Percentiles rank a stretch among this genome's conserved stretches.
phyloP scores from a whole-genome alignment of 2,888 invertebrate genomes.

The Yponomeuta sedellus region DNA sequence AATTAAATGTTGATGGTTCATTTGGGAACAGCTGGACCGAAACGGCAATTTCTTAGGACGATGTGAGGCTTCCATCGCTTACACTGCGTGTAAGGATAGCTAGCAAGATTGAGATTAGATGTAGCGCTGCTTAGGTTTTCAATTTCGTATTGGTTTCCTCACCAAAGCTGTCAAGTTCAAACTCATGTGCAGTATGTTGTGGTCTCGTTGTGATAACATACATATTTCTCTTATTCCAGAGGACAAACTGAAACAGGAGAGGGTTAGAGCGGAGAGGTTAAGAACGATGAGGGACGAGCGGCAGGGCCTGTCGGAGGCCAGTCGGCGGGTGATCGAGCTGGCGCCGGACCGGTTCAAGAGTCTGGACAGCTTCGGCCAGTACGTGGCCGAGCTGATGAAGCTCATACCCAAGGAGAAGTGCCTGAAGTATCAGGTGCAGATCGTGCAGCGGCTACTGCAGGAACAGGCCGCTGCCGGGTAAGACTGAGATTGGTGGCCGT shows the following conservation, averaged over 20 bases:
- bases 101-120: no score
- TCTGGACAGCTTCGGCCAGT: conserved; percentile 9
- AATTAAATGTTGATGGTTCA: no score
- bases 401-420: conserved; percentile 5
- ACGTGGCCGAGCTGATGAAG: conserved; percentile 9
- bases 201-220: background rate
- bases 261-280: background rate
- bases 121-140: no score
- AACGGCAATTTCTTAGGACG: no score
- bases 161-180: no score
- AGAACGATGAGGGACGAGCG: background rate
- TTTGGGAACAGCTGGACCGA: no score
- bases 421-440: conserved; percentile 7
- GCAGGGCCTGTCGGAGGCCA: background rate
- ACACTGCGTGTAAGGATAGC: no score
- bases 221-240: no score
- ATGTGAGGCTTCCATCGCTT: no score
- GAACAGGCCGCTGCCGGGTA: conserved; percentile 8
- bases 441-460: conserved; percentile 6
- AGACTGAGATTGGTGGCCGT: background rate
- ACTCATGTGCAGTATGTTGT: background rate
- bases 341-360: conserved; percentile 7
- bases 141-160: no score
- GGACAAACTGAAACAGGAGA: background rate
- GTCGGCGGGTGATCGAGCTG: background rate